Percentiles rank a stretch among this genome's conserved stretches.
Evolutionary conservation across 2,888 invertebrate genomes (phyloP).

Genomic region (Desoria tigrina): DNA sequence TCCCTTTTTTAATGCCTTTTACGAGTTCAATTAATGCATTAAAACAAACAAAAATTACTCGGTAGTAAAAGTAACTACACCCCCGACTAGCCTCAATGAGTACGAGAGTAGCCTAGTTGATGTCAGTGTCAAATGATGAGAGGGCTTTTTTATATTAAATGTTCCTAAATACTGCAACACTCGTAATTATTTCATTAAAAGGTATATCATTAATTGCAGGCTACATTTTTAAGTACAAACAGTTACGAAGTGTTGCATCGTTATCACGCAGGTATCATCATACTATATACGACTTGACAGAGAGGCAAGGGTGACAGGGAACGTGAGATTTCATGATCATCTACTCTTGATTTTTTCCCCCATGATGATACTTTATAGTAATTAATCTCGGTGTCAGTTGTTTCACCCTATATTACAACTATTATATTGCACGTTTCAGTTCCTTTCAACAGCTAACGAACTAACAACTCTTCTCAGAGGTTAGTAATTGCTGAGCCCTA

Average conservation of each 20-base stretch:
- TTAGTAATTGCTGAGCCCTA: too few relatives aligned
- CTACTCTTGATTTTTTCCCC: not conserved
- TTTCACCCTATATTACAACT: not conserved
- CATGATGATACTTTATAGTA: not conserved
- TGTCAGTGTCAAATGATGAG: slow-evolving; percentile 2
- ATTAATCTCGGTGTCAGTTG: slow-evolving; percentile 5
- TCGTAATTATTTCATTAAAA: slow-evolving; percentile 24
- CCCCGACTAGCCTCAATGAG: too few relatives aligned
- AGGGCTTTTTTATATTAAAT: slow-evolving; percentile 8
- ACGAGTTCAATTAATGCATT: too few relatives aligned
- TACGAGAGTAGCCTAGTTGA: too few relatives aligned
- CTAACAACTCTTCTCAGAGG: too few relatives aligned
- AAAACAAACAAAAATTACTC: too few relatives aligned
- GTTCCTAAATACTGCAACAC: slow-evolving; percentile 7
- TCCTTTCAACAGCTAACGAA: not conserved
- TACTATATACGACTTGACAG: too few relatives aligned
- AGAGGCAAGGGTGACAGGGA: not conserved
- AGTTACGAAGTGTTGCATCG: too few relatives aligned
- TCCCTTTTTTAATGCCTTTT: too few relatives aligned
- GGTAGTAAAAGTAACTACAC: too few relatives aligned
- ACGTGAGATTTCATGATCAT: not conserved
- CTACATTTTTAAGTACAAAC: not conserved
- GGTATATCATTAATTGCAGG: slow-evolving; percentile 14
- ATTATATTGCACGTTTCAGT: not conserved
- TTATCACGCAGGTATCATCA: too few relatives aligned